Evolutionary conservation across 92 coral and sea anemone species (phyloP).

Genomic region (Epizoanthus illoricatus): DNA sequence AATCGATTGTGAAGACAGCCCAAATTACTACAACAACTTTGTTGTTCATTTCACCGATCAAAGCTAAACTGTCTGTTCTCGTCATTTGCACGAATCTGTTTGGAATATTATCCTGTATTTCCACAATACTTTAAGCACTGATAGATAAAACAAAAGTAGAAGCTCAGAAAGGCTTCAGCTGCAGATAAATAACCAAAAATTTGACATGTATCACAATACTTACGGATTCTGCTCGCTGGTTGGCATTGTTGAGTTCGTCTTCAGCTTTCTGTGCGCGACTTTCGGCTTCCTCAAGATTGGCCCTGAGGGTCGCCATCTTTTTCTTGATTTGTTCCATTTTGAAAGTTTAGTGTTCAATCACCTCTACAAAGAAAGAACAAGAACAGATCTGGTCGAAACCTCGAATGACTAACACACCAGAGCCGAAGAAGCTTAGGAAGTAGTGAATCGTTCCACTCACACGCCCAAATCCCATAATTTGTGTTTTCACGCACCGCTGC

Average conservation of each 20-base stretch:
- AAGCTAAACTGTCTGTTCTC: constrained; percentile 15
- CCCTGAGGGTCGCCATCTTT: constrained; percentile 91
- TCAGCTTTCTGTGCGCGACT: constrained; percentile 79
- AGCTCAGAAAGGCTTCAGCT: constrained; percentile 5
- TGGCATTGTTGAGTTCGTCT: constrained; percentile 70
- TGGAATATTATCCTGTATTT: neutral
- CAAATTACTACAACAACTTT: neutral
- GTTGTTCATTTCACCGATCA: constrained; percentile 30
- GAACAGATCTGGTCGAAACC: constrained; percentile 37
- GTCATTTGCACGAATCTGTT: constrained; percentile 21
- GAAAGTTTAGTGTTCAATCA: constrained; percentile 55
- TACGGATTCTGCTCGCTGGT: constrained; percentile 73
- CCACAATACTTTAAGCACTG: constrained; percentile 1
- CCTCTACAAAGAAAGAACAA: constrained; percentile 56
- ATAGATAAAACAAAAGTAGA: neutral
- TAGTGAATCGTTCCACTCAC: constrained; percentile 40
- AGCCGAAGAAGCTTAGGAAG: constrained; percentile 34
- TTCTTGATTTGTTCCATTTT: constrained; percentile 98
- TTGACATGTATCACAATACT: constrained; percentile 18
- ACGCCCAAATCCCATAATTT: constrained; percentile 68
- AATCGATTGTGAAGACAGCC: neutral
- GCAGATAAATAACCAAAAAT: neutral
- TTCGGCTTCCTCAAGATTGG: constrained; percentile 81
- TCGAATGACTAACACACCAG: constrained; percentile 22
- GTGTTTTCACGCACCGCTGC: constrained; percentile 27